Conservation (phyloP, 64 coral and sea anemone genomes). For the Montipora efflorescens region DNA sequence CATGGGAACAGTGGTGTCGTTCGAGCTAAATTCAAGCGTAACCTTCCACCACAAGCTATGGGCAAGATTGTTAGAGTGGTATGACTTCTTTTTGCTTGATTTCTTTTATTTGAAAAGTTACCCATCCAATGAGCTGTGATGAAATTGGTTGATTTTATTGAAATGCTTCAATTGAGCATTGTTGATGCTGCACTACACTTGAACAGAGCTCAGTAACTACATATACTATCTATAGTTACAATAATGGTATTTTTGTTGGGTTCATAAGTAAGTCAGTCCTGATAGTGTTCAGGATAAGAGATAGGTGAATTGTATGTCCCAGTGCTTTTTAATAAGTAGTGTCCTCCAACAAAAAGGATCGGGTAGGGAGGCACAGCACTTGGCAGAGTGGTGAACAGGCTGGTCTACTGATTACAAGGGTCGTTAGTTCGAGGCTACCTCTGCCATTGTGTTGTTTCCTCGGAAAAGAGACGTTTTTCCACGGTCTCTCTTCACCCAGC, state of each 20-base stretch:
- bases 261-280: background rate
- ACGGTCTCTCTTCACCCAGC: too few relatives aligned
- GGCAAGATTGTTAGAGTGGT: conserved; percentile 95
- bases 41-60: conserved; percentile 97
- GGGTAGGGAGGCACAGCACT: too few relatives aligned
- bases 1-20: conserved; percentile 99
- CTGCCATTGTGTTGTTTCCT: too few relatives aligned
- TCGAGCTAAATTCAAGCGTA: conserved; percentile 95
- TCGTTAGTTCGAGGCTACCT: too few relatives aligned
- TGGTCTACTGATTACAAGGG: too few relatives aligned
- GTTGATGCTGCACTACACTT: conserved; percentile 91
- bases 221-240: background rate
- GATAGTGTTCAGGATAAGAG: background rate
- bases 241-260: background rate
- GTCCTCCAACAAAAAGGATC: too few relatives aligned
- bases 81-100: conserved; percentile 20
- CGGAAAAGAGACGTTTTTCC: too few relatives aligned
- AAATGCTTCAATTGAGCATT: conserved; percentile 70
- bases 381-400: too few relatives aligned
- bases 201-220: conserved; percentile 84
- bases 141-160: conserved; percentile 29
- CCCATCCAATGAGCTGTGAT: conserved; percentile 71
- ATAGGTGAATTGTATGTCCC: background rate
- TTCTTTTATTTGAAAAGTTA: background rate
- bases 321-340: too few relatives aligned